Evolutionary conservation across 2,797 vertebrate species (phyloP).

Genomic region (Hylomyscus alleni): DNA sequence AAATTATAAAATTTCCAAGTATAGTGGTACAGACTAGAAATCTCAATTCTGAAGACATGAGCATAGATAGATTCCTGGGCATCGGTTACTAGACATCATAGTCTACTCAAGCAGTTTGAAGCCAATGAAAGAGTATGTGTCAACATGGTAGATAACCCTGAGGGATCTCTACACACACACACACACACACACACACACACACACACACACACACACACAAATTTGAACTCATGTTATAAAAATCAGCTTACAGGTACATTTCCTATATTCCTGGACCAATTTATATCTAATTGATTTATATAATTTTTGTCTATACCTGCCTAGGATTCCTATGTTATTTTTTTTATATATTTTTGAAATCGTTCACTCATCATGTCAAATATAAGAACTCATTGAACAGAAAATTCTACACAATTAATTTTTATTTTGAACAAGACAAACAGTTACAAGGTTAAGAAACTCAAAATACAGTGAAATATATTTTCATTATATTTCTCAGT

Average conservation of each 20-base stretch:
- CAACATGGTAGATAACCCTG: neutral
- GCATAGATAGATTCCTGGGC: neutral
- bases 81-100: neutral
- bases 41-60: neutral
- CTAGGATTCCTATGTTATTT: neutral
- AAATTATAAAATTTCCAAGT: neutral
- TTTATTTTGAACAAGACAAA: neutral
- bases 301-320: neutral
- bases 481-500: neutral
- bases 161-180: neutral
- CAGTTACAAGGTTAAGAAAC: neutral
- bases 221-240: neutral
- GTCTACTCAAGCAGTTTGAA: neutral
- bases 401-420: neutral
- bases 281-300: neutral
- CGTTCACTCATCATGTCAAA: neutral
- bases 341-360: constrained; percentile 20
- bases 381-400: neutral
- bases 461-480: neutral
- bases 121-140: neutral
- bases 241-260: neutral
- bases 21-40: too few species aligned
- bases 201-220: neutral
- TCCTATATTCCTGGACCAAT: neutral
- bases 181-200: neutral